Evolutionary conservation across 2,888 invertebrate species (phyloP), one percentile per base, ranked within the genome.

Genomic region (Lithophane semibrunnea): DNA sequence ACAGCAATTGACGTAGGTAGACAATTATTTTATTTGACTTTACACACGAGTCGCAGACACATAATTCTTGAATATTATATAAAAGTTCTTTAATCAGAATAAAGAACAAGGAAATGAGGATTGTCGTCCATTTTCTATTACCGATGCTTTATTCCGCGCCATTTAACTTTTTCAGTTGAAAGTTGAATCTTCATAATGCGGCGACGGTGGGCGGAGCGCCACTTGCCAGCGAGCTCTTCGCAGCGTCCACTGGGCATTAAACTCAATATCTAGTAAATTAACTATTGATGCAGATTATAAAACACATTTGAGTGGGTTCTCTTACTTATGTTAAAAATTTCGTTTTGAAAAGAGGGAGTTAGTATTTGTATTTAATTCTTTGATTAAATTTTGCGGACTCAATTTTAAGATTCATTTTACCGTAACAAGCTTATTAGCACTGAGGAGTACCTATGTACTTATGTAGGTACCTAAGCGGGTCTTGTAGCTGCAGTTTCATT

Each of bases 61-160:
- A 82, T 83, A 66, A 84, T 75, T 80, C 77, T 73, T 64, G 10
- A 67, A 73, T 70, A 77, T 47, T 56, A 58, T 71, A 73, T 66
- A 63, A 68, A 58, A 77, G 72, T 86, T 88, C 88, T 89, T 91
- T 90, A 88, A 91, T 91, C 84, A 87, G 90, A 92, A 92, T 91
- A 92, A 91, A 91, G 91, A 90, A 92, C 91, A 90, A 92, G 93
- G 94, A 94, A 94, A 94, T 94, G 93, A 94, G 92, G 91, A 93
- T 92, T 93, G 94, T 94, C 94, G 91, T 93, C 93, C 94, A 94
- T 94, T 94, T 94, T 94, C 93, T 94, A 94, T 94, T 94, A 94
- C 93, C 92, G 91, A 91, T 92, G 92, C 92, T 93, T 93, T 92
- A 92, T 95, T 94, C 94, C 94, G 86, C 90, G 87, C 94, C 94